Conservation (phyloP, 2,113 vertebrate genomes). For the Marmota monax region DNA sequence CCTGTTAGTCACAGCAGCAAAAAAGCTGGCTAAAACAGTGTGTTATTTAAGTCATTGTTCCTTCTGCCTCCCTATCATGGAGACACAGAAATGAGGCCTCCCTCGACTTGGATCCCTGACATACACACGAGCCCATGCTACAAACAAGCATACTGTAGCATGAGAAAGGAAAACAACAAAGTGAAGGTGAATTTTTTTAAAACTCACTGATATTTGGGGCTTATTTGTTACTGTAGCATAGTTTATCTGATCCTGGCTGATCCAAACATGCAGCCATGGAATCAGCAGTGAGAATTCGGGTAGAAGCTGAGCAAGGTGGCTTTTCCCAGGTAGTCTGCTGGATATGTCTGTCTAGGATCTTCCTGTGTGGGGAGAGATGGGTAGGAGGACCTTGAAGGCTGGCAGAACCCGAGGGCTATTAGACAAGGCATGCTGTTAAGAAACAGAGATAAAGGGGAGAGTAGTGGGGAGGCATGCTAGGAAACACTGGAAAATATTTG, state of each 20-base stretch:
- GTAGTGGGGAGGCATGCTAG: accelerated
- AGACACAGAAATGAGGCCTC: neutral
- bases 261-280: neutral
- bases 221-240: neutral
- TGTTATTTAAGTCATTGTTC: neutral
- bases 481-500: neutral
- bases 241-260: neutral
- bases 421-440: no score
- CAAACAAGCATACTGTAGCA: neutral
- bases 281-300: accelerated
- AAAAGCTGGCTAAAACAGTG: no score
- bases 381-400: neutral
- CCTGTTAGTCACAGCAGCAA: no score
- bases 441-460: neutral
- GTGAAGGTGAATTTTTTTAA: neutral
- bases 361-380: neutral
- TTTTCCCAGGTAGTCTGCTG: neutral
- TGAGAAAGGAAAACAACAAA: neutral
- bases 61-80: neutral
- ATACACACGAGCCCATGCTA: neutral
- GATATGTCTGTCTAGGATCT: accelerated
- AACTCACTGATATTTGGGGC: neutral
- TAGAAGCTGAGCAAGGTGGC: neutral
- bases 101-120: neutral
- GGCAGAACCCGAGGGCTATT: neutral